Percentiles rank a stretch among this genome's conserved stretches.
phyloP scores from a whole-genome alignment of 2,113 vertebrate genomes.

The Callaeas wilsoni region DNA sequence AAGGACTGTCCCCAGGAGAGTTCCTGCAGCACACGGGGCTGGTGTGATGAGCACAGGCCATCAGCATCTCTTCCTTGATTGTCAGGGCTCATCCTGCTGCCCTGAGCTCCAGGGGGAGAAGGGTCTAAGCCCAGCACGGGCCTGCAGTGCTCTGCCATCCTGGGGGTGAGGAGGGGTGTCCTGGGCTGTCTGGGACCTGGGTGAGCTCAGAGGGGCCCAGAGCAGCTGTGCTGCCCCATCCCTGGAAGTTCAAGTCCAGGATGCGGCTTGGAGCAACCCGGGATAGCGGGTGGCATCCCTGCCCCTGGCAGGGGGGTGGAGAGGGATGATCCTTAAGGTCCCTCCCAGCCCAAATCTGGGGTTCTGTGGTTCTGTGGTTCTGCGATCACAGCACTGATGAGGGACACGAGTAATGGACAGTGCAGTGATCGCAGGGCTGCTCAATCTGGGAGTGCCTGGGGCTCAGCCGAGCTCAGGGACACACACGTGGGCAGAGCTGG shows the following conservation, averaged over 20 bases:
- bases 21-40: neutral
- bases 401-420: accelerated
- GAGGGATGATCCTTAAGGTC: neutral
- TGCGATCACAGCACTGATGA: neutral
- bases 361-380: neutral
- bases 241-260: neutral
- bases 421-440: neutral
- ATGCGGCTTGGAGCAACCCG: neutral
- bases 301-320: neutral
- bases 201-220: neutral
- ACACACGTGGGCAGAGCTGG: accelerated
- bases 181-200: neutral
- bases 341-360: neutral
- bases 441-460: neutral
- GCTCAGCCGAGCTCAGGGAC: neutral
- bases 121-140: accelerated
- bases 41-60: neutral
- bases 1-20: neutral
- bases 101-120: neutral
- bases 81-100: neutral
- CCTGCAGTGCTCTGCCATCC: neutral
- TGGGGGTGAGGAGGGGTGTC: neutral
- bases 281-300: neutral
- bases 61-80: neutral
- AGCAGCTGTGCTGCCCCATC: neutral